These are phyloP conservation scores for Paramormyrops kingsleyae DNA, from an alignment of 2,113 vertebrate species.

Conservation along the genomic window DNA sequence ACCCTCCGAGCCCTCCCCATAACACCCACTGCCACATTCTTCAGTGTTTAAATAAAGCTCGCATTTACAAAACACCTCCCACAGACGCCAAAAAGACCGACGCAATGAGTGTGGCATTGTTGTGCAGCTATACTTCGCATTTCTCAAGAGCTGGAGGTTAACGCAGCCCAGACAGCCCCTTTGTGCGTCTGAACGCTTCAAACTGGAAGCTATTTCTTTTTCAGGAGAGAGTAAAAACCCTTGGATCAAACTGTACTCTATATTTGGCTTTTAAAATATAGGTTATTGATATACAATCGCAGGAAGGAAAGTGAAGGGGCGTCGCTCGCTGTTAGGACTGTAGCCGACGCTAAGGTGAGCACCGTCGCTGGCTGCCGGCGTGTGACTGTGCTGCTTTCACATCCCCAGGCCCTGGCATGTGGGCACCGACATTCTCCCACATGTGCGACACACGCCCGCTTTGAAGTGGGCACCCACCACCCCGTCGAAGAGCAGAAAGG, in stretches of 20 bases:
- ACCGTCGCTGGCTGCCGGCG: background rate
- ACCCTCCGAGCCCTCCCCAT: background rate
- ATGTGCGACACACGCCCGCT: background rate
- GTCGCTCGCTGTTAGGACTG: background rate
- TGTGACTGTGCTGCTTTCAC: background rate
- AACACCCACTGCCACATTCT: slow-evolving; percentile 27
- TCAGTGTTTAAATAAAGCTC: slow-evolving; percentile 34
- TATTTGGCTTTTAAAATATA: background rate
- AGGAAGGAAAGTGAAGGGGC: background rate
- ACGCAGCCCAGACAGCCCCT: background rate
- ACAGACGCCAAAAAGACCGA: slow-evolving; percentile 10
- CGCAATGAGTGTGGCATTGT: background rate
- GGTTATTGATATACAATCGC: background rate
- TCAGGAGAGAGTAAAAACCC: background rate
- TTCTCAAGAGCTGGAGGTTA: background rate
- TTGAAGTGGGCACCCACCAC: background rate
- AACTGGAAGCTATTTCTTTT: background rate
- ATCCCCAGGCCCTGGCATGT: background rate
- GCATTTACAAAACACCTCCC: slow-evolving; percentile 35
- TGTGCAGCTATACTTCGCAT: background rate
- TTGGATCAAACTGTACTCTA: background rate
- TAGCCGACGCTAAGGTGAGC: background rate
- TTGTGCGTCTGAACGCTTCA: background rate
- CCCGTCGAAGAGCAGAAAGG: background rate
- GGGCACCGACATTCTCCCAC: background rate